Base-by-base conservation (phyloP, 2,888 invertebrate species). In the Chelonus formosanus region DNA sequence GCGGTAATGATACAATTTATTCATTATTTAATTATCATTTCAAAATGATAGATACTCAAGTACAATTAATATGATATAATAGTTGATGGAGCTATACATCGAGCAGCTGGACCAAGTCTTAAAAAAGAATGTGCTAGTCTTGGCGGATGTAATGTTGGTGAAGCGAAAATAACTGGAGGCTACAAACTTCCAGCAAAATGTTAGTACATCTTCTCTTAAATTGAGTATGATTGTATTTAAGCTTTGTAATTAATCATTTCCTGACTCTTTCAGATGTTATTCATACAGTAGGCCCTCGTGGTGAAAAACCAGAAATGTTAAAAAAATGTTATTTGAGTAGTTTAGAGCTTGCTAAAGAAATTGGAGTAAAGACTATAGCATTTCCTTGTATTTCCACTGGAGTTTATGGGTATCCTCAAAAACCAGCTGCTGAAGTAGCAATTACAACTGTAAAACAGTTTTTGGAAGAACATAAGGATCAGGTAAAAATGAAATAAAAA, bases 371-470 rank as follows among this genome's bases (percentile, higher is more conserved):
- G 55, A 87, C 91, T 4, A 88, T 95, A 54, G 95, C 95, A 0
- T 95, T 96, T 80, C 95, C 95, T 0, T 96, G 96, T 79, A 93
- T 96, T 78, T 93, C 95, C 0, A 96, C 96, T 3, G 96, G 96
- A n/a, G 88, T 96, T 69, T 96, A 94, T 81, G 94, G 94, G 0
- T 96, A 95, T 82, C 95, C 95, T 0, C 91, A 91, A 79, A 88
- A 89, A 67, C 84, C 89, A 44, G 96, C 96, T 0, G 92, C 93
- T 0, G 89, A 90, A 74, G 89, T 95, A 3, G 95, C 94, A 3
- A 80, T 92, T 5, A 81, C 85, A 34, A 88, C 90, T 1, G 89
- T 92, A 0, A 86, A 93, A 71, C 86, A 88, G 64, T 90, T 89
- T 79, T 85, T 95, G 44, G 80, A 84, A 60, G 75, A 80, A n/a